phyloP scores from a whole-genome alignment of 2,113 vertebrate species.

The Tor tambroides region DNA sequence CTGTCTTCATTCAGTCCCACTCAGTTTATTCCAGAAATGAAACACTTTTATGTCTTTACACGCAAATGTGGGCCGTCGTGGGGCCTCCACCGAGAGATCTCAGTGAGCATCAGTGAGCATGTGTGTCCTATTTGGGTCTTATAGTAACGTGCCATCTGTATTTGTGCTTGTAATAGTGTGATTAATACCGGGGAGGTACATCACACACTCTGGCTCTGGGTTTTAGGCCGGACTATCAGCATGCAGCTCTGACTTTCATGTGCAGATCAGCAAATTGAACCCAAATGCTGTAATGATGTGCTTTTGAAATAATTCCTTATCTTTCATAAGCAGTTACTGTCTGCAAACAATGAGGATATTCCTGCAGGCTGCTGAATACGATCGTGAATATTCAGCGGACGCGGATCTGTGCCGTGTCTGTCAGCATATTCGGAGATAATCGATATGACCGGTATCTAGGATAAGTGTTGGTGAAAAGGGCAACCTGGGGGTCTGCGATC shows the following conservation, averaged over 20 bases:
- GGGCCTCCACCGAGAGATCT: conserved; percentile 28
- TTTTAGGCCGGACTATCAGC: conserved; percentile 55
- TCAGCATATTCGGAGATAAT: not conserved
- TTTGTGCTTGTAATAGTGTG: conserved; percentile 61
- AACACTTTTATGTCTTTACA: conserved; percentile 61
- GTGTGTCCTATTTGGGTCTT: conserved; percentile 54
- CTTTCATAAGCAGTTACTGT: conserved; percentile 55
- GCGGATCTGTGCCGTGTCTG: not conserved
- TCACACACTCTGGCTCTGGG: conserved; percentile 57
- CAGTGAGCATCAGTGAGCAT: conserved; percentile 50
- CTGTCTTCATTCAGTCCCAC: conserved; percentile 59
- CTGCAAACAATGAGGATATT: conserved; percentile 46
- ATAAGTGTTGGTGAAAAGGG: conserved; percentile 28
- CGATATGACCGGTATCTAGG: conserved; percentile 32
- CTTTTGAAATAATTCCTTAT: conserved; percentile 59
- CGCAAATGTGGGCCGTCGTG: conserved; percentile 42
- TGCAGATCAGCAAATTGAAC: conserved; percentile 58
- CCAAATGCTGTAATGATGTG: conserved; percentile 65
- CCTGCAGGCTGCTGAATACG: not conserved
- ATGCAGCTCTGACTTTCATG: conserved; percentile 60
- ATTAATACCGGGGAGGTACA: conserved; percentile 63
- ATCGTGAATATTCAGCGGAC: conserved; percentile 18
- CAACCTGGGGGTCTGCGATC: not conserved
- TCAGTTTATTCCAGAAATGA: conserved; percentile 62
- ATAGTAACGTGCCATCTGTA: conserved; percentile 46